Conservation (phyloP, 2,797 vertebrate genomes). For the Pelobates cultripes region DNA sequence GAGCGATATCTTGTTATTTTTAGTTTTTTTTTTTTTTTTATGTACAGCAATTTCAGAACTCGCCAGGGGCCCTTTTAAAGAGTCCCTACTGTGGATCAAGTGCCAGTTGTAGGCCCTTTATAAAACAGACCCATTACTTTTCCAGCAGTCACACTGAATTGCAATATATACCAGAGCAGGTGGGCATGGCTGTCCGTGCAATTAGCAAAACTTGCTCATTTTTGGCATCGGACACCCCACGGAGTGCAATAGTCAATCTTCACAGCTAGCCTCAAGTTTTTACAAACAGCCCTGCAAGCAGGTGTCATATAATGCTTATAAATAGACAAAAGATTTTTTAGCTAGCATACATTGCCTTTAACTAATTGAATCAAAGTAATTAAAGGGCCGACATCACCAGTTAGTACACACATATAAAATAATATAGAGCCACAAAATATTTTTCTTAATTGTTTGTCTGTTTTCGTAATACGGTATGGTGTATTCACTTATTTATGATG, state of each 20-base stretch:
- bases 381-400: background rate
- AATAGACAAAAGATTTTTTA: background rate
- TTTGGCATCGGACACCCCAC: background rate
- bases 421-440: too few species aligned
- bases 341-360: background rate
- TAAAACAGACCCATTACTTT: background rate
- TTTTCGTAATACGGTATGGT: too few species aligned
- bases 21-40: background rate
- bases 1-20: background rate
- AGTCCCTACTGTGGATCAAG: constrained; percentile 55
- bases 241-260: background rate
- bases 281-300: background rate
- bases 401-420: background rate
- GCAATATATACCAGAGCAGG: constrained; percentile 7
- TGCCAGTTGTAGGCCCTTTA: background rate
- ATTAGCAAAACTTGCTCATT: background rate
- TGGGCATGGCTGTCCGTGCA: background rate
- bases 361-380: background rate
- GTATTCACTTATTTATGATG: too few species aligned
- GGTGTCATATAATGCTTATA: background rate
- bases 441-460: too few species aligned
- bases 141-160: background rate
- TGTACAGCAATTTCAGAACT: background rate
- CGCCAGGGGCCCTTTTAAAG: constrained; percentile 37
- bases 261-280: background rate